These are phyloP conservation scores for Lepetodrilus schrolli DNA, from an alignment of 2,888 invertebrate species.

Conservation along the genomic window DNA sequence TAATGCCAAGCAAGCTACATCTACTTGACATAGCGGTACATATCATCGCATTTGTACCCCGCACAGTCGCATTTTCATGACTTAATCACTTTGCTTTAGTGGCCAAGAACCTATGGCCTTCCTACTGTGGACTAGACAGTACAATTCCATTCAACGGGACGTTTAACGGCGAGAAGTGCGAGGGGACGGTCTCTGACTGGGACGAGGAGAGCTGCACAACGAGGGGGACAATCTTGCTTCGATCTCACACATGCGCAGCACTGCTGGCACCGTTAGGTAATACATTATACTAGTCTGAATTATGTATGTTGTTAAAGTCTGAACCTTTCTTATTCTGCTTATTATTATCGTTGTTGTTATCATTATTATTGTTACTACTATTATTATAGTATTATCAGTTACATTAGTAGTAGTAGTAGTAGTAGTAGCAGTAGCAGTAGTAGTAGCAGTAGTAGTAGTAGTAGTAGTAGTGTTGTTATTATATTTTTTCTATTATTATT, in stretches of 20 bases:
- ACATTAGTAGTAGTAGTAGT: neutral
- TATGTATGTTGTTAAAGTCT: too few species aligned
- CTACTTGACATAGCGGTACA: too few species aligned
- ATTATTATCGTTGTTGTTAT: too few species aligned
- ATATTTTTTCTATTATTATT: too few species aligned
- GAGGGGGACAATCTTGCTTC: conserved; percentile 49
- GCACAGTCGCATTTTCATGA: too few species aligned
- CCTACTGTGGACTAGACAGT: conserved; percentile 65
- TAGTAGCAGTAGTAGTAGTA: too few species aligned
- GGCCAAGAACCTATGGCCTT: conserved; percentile 54
- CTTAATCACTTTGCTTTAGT: conserved; percentile 51
- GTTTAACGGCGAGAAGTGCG: conserved; percentile 58
- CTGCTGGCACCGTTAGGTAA: conserved; percentile 40
- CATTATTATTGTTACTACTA: too few species aligned
- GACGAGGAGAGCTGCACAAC: conserved; percentile 64
- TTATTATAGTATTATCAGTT: neutral
- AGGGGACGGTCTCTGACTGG: conserved; percentile 69
- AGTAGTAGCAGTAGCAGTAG: neutral
- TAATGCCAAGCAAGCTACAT: too few species aligned
- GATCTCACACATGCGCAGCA: conserved; percentile 52
- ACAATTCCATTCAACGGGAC: conserved; percentile 64
- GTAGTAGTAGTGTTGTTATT: too few species aligned
- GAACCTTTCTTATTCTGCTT: too few species aligned
- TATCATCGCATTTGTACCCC: too few species aligned
- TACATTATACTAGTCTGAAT: too few species aligned